These are phyloP conservation scores for Ypsolopha sequella DNA, from an alignment of 2,888 invertebrate species.

Conservation along the genomic window DNA sequence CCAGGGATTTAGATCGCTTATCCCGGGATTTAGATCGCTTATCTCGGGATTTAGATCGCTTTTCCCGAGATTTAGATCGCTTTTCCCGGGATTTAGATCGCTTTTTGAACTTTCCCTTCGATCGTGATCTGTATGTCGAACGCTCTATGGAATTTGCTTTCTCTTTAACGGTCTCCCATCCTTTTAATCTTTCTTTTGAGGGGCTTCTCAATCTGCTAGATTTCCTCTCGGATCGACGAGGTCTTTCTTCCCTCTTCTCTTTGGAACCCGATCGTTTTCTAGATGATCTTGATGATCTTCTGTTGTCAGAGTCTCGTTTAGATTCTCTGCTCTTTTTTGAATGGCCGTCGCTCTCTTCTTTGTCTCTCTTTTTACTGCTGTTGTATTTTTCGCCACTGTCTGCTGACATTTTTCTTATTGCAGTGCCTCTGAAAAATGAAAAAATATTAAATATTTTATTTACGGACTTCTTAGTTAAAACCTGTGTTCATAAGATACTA, in stretches of 20 bases:
- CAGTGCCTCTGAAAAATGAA: slow-evolving; percentile 15
- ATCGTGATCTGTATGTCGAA: slow-evolving; percentile 35
- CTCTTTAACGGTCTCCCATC: slow-evolving; percentile 24
- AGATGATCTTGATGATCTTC: slow-evolving; percentile 34
- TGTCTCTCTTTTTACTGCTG: slow-evolving; percentile 29
- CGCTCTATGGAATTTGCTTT: slow-evolving; percentile 36
- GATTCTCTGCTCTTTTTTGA: slow-evolving; percentile 41
- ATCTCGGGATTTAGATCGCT: slow-evolving; percentile 33
- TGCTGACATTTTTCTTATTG: slow-evolving; percentile 19
- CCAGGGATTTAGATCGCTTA: slow-evolving; percentile 33
- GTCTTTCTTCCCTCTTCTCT: slow-evolving; percentile 36
- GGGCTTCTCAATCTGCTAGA: slow-evolving; percentile 28
- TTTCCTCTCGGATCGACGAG: slow-evolving; percentile 37
- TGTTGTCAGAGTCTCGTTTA: slow-evolving; percentile 38
- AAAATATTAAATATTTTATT: background rate
- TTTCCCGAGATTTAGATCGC: slow-evolving; percentile 31
- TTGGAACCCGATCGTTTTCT: slow-evolving; percentile 36
- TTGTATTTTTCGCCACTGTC: slow-evolving; percentile 20
- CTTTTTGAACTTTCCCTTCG: slow-evolving; percentile 33
- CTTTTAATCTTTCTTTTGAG: slow-evolving; percentile 33
- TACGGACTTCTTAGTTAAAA: background rate
- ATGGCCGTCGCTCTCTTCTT: slow-evolving; percentile 24
- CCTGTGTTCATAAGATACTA: slow-evolving; percentile 9
- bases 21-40: too few relatives aligned
- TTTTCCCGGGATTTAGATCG: slow-evolving; percentile 32